Conservation (phyloP, 1,140 invertebrate genomes). For the Brachionus rotundiformis region DNA sequence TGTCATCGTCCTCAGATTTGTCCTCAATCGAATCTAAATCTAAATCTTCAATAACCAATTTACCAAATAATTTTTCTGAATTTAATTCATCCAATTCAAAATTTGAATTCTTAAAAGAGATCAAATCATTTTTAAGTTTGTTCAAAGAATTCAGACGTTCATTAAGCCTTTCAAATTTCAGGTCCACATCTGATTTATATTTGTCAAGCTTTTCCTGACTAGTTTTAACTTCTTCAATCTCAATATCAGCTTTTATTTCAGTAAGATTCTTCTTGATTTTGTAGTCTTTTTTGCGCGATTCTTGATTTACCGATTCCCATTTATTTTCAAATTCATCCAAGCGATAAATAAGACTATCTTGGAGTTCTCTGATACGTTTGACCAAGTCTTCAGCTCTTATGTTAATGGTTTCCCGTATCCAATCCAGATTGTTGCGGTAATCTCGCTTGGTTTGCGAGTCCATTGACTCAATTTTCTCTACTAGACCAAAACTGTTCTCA, state of each 20-base stretch:
- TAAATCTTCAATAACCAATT: constrained; percentile 19
- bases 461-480: not conserved
- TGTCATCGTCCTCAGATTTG: not conserved
- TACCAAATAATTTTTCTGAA: constrained; percentile 15
- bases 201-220: not conserved
- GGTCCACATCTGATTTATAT: not conserved
- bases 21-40: not conserved
- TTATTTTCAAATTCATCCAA: constrained; percentile 29
- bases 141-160: not conserved
- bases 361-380: not conserved
- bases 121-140: not conserved
- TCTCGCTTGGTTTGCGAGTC: not conserved
- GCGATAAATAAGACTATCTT: not conserved
- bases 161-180: not conserved
- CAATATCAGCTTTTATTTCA: not conserved
- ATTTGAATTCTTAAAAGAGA: constrained; percentile 11
- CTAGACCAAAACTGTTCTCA: not conserved
- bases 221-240: constrained; percentile 21
- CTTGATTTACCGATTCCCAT: not conserved
- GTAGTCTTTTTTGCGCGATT: not conserved
- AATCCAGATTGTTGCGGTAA: constrained; percentile 9
- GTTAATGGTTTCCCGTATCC: constrained; percentile 24
- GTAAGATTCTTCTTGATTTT: not conserved
- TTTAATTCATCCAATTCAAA: constrained; percentile 6
- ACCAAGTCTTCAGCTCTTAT: constrained; percentile 24